Conservation (phyloP, 1,140 invertebrate genomes). For the Aplysia californica region DNA sequence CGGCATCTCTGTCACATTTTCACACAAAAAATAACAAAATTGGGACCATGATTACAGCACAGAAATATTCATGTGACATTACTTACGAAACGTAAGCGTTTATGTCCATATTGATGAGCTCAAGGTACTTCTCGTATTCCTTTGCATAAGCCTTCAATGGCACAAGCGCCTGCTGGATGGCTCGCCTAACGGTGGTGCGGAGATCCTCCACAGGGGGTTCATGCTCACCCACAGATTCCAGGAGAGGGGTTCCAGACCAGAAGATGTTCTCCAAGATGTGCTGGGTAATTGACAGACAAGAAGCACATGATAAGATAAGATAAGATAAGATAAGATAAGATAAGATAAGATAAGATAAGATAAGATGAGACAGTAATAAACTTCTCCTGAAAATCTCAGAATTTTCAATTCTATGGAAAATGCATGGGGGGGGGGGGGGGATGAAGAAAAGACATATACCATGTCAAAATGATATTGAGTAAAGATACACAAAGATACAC, state of each 20-base stretch:
- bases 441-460: too few species aligned
- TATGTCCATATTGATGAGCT: conserved; percentile 67
- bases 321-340: background rate
- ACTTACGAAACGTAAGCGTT: conserved; percentile 65
- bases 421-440: too few species aligned
- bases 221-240: conserved; percentile 78
- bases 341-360: background rate
- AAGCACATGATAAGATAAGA: background rate
- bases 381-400: too few species aligned
- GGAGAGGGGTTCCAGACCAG: conserved; percentile 75
- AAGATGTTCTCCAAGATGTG: conserved; percentile 75
- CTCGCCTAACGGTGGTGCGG: conserved; percentile 57
- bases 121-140: conserved; percentile 65
- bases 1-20: too few species aligned
- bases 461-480: too few species aligned
- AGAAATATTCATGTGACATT: too few species aligned
- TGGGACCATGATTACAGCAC: too few species aligned
- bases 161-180: conserved; percentile 75
- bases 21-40: too few species aligned
- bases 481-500: too few species aligned
- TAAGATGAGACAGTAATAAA: too few species aligned
- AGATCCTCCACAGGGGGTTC: conserved; percentile 72
- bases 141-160: conserved; percentile 72
- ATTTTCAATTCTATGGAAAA: too few species aligned
- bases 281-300: conserved; percentile 66